Evolutionary conservation across 1,140 invertebrate genomes (phyloP).

Genomic region (Drosophila pachea): DNA sequence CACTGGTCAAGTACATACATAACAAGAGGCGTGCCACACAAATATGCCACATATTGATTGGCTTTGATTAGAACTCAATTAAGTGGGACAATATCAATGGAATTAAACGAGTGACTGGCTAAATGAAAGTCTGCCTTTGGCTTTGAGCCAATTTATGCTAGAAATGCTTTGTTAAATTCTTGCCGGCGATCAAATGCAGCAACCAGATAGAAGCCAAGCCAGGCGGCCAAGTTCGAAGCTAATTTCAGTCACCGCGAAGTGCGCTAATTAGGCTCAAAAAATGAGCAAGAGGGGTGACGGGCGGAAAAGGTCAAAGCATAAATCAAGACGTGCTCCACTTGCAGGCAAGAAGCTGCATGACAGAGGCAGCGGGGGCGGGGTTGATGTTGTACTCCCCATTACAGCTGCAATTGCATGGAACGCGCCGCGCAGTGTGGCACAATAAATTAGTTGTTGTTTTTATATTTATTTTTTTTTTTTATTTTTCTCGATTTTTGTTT

Average conservation of each 20-base stretch:
- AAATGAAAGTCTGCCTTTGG: too few relatives aligned
- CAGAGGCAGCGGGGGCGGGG: not conserved
- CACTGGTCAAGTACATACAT: too few relatives aligned
- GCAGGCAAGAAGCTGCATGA: not conserved
- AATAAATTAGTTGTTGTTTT: constrained; percentile 41
- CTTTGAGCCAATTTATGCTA: too few relatives aligned
- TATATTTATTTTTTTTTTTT: not conserved
- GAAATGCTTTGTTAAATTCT: too few relatives aligned
- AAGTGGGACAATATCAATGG: too few relatives aligned
- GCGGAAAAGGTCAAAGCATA: constrained; percentile 76
- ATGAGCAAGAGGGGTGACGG: constrained; percentile 52
- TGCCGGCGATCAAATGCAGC: constrained; percentile 33
- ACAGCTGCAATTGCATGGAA: constrained; percentile 62
- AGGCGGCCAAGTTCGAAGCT: constrained; percentile 16
- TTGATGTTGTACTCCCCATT: not conserved
- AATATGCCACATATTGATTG: too few relatives aligned
- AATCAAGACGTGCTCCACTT: constrained; percentile 47
- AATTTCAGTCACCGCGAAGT: constrained; percentile 66
- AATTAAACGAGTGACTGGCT: too few relatives aligned
- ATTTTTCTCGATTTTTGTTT: constrained; percentile 6
- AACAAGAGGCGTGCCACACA: too few relatives aligned
- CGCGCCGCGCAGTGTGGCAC: constrained; percentile 30
- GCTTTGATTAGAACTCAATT: too few relatives aligned
- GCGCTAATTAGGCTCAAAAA: constrained; percentile 71
- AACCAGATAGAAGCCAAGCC: not conserved